These are phyloP conservation scores for Dromococcyx pavoninus DNA, from an alignment of 2,797 vertebrate genomes.

Conservation along the genomic window DNA sequence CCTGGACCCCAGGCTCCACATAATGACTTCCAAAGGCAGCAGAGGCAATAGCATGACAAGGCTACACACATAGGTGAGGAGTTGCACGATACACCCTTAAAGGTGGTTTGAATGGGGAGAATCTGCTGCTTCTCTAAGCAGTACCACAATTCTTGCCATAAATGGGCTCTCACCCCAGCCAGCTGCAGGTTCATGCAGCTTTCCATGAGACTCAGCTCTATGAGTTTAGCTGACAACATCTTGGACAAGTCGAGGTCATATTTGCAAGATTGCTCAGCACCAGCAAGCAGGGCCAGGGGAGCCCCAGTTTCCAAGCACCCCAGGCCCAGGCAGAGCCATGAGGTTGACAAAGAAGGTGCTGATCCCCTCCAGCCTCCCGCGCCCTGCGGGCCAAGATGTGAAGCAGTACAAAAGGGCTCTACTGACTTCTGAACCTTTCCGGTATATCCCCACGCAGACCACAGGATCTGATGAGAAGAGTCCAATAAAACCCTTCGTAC, in stretches of 20 bases:
- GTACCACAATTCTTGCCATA: slow-evolving; percentile 4
- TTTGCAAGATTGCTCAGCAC: slow-evolving; percentile 25
- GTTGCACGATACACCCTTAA: background rate
- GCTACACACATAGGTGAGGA: background rate
- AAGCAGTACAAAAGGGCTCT: background rate
- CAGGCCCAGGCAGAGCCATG: background rate
- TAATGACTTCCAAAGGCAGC: background rate
- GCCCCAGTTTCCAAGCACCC: background rate
- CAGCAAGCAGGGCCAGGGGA: background rate
- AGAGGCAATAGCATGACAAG: background rate
- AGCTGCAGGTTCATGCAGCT: background rate
- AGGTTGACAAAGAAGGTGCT: background rate
- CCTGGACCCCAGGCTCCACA: background rate
- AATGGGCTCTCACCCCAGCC: background rate
- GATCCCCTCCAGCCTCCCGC: accelerated
- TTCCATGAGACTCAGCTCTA: background rate
- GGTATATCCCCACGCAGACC: background rate
- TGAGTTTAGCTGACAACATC: background rate
- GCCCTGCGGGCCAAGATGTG: accelerated
- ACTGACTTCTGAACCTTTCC: background rate
- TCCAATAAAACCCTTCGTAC: background rate
- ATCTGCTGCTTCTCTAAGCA: background rate
- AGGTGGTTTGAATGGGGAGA: background rate
- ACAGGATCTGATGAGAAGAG: background rate
- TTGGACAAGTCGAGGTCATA: background rate